A percentile compares a stretch with the other conserved stretches of the same genome.
These are phyloP conservation scores for Dallia pectoralis DNA, from an alignment of 2,797 vertebrate species.

Conservation along the genomic window DNA sequence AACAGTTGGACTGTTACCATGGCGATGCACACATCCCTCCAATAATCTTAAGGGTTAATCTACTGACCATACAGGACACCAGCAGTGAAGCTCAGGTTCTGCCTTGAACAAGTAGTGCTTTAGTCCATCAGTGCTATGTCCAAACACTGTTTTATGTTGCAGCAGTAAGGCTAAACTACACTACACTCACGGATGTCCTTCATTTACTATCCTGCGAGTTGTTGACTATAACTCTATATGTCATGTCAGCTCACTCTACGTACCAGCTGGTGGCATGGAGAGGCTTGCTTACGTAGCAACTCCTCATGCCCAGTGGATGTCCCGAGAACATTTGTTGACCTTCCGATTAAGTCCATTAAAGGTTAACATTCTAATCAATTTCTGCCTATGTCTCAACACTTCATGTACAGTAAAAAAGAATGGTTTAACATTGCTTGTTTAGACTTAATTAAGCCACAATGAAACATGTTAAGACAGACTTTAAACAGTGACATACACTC, in stretches of 20 bases:
- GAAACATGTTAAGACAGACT: no score
- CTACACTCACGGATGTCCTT: background rate
- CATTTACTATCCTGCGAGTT: background rate
- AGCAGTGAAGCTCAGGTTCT: conserved; percentile 32
- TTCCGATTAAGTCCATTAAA: no score
- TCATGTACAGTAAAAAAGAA: no score
- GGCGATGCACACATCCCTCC: conserved; percentile 70
- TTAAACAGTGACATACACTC: no score
- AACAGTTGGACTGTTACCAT: conserved; percentile 73
- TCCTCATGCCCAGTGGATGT: no score
- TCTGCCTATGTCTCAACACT: no score
- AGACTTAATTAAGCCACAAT: no score
- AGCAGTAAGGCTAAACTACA: background rate
- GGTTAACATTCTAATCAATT: no score
- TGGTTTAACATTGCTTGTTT: no score
- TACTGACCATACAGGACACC: background rate
- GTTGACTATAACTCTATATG: background rate
- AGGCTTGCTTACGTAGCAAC: background rate
- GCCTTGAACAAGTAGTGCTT: conserved; percentile 20
- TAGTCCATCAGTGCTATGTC: conserved; percentile 24
- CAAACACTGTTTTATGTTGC: background rate
- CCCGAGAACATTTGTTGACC: no score
- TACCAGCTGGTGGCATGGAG: conserved; percentile 7
- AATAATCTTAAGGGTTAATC: conserved; percentile 64
- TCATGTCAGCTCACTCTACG: conserved; percentile 15